Percentiles rank a stretch among this genome's conserved stretches.
Conservation (phyloP, 2,888 invertebrate species). For the Galeruca laticollis region DNA sequence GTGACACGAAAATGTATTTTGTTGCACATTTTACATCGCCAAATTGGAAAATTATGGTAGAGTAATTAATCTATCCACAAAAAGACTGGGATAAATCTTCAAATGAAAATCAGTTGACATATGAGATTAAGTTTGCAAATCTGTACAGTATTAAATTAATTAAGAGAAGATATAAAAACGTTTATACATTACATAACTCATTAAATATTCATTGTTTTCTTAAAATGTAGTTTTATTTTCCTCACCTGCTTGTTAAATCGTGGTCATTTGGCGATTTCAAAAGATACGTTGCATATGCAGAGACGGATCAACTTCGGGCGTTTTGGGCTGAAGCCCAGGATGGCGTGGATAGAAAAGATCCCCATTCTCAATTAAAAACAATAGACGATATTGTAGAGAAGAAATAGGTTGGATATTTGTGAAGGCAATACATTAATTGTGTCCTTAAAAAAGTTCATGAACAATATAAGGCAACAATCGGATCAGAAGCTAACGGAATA, state of each 20-base stretch:
- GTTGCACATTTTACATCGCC: conserved; percentile 60
- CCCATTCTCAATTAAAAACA: too few relatives aligned
- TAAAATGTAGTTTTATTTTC: neutral
- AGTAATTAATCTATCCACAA: conserved; percentile 53
- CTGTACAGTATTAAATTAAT: conserved; percentile 22
- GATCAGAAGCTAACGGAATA: too few relatives aligned
- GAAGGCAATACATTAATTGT: too few relatives aligned
- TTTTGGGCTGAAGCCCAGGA: too few relatives aligned
- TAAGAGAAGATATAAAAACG: neutral
- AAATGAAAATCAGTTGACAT: neutral
- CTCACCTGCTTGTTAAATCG: neutral
- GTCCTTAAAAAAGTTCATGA: too few relatives aligned
- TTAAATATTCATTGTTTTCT: conserved; percentile 13
- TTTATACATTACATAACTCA: conserved; percentile 1
- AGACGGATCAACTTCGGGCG: too few relatives aligned
- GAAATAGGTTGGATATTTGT: too few relatives aligned
- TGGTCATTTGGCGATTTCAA: neutral
- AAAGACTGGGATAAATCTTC: too few relatives aligned
- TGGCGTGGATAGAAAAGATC: too few relatives aligned
- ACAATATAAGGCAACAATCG: too few relatives aligned
- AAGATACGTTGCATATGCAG: neutral
- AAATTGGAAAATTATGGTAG: conserved; percentile 64
- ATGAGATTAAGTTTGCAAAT: conserved; percentile 11
- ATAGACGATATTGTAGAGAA: too few relatives aligned
- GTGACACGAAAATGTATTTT: conserved; percentile 58